A percentile compares a stretch with the other conserved stretches of the same genome.
Evolutionary conservation across 2,888 invertebrate species (phyloP).

Genomic region (Agriotes lineatus): DNA sequence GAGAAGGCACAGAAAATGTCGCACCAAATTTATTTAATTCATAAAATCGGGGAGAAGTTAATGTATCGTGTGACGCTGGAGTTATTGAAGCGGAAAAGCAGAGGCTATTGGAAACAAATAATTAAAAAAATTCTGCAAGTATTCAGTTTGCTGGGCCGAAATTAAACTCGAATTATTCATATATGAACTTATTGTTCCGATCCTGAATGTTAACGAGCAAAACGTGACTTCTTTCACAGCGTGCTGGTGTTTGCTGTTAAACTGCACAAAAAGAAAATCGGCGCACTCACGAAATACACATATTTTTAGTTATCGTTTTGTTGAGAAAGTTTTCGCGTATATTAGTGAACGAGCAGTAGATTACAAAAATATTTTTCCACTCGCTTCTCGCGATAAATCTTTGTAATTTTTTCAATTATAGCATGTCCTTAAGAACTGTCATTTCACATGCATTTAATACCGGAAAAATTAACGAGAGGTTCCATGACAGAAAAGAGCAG

Average conservation of each 20-base stretch:
- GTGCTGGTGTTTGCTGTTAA: slow-evolving; percentile 17
- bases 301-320: slow-evolving; percentile 12
- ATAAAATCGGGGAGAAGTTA: not conserved
- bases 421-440: too few relatives aligned
- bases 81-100: not conserved
- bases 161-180: slow-evolving; percentile 17
- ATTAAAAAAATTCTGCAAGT: not conserved
- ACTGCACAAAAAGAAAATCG: slow-evolving; percentile 15
- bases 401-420: too few relatives aligned
- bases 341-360: not conserved
- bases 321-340: not conserved
- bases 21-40: slow-evolving; percentile 8
- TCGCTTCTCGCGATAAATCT: not conserved
- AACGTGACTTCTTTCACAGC: slow-evolving; percentile 22
- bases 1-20: slow-evolving; percentile 17
- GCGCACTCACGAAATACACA: slow-evolving; percentile 20
- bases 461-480: too few relatives aligned
- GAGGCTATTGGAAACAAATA: not conserved
- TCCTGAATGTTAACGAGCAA: slow-evolving; percentile 20
- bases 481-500: not conserved
- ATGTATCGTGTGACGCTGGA: not conserved
- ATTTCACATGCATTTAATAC: not conserved
- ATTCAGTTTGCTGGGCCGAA: not conserved
- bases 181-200: slow-evolving; percentile 17
- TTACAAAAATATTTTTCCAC: not conserved